Conservation (phyloP, 2,888 invertebrate species). For the Gibbula magus region DNA sequence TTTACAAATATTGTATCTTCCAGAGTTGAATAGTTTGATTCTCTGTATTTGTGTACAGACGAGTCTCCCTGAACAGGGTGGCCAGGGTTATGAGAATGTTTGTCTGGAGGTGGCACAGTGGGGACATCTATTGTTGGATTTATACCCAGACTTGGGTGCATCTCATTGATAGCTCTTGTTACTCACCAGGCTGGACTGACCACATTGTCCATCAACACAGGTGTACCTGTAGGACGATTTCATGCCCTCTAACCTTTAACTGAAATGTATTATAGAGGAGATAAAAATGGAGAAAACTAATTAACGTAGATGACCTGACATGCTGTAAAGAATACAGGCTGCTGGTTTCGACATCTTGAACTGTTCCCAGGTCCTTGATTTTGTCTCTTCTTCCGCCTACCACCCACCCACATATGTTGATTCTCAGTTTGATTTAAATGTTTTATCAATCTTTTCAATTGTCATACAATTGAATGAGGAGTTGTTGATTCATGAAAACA, state of each 20-base stretch:
- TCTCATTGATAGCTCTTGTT: not conserved
- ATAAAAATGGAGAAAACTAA: not conserved
- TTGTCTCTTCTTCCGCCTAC: not conserved
- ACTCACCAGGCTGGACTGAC: not conserved
- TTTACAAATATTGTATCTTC: too few species aligned
- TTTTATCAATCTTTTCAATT: too few species aligned
- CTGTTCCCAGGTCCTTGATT: not conserved
- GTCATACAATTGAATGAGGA: too few species aligned
- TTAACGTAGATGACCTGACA: not conserved
- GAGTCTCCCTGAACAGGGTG: not conserved
- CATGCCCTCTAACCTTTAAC: not conserved
- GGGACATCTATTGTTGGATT: slow-evolving; percentile 1
- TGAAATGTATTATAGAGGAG: not conserved
- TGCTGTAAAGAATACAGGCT: not conserved
- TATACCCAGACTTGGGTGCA: not conserved
- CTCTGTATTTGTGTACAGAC: too few species aligned
- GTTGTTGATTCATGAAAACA: too few species aligned
- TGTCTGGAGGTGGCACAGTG: not conserved
- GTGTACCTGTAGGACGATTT: not conserved
- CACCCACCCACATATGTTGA: not conserved
- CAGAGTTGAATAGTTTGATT: too few species aligned
- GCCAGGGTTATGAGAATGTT: not conserved
- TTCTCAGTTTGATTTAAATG: not conserved
- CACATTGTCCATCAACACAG: not conserved
- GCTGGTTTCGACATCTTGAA: not conserved